phyloP scores from a whole-genome alignment of 1,140 invertebrate genomes.

The Anastatus disparis region DNA sequence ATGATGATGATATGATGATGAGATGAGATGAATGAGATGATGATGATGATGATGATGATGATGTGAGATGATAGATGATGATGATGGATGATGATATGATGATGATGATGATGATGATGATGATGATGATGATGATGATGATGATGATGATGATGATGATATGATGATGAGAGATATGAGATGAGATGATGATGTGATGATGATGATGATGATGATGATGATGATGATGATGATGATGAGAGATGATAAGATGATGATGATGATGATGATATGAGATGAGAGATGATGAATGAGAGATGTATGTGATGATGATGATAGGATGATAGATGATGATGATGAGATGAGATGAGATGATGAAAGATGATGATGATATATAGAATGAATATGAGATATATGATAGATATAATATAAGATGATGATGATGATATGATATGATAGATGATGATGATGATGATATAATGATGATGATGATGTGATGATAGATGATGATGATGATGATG shows the following conservation, averaged over 20 bases:
- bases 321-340: not conserved
- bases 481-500: not conserved
- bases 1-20: not conserved
- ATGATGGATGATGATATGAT: too few species aligned
- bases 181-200: not conserved
- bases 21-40: not conserved
- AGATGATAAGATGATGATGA: too few species aligned
- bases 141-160: too few species aligned
- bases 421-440: not conserved
- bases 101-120: not conserved
- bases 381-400: too few species aligned
- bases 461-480: not conserved
- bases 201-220: not conserved
- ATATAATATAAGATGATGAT: not conserved
- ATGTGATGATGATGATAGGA: not conserved
- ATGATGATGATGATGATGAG: not conserved
- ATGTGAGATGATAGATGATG: not conserved
- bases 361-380: not conserved
- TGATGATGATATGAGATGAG: too few species aligned
- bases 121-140: not conserved
- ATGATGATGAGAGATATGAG: not conserved
- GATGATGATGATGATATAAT: not conserved
- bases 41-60: not conserved
- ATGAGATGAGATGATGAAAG: not conserved
- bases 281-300: not conserved